A percentile compares a stretch with the other conserved stretches of the same genome.
Evolutionary conservation across 2,888 invertebrate species (phyloP).

Genomic region (Erebia palarica): DNA sequence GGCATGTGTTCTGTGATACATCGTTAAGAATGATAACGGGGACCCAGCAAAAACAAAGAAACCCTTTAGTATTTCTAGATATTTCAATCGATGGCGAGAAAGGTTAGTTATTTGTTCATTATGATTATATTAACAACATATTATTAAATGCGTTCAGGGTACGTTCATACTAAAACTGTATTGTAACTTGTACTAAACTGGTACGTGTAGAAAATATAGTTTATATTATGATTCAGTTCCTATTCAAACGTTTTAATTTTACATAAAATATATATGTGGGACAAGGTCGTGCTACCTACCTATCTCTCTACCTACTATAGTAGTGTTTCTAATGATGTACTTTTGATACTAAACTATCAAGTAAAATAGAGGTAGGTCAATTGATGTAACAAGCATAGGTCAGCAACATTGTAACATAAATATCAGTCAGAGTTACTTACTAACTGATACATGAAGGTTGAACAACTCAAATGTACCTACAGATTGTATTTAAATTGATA

Average conservation of each 20-base stretch:
- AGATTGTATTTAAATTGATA: constrained; percentile 9
- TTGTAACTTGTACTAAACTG: neutral
- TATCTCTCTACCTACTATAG: constrained; percentile 15
- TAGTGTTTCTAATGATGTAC: neutral
- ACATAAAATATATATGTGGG: constrained; percentile 40
- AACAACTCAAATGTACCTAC: constrained; percentile 5
- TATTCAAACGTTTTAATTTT: constrained; percentile 33
- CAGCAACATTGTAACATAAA: constrained; percentile 9
- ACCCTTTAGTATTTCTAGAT: constrained; percentile 88
- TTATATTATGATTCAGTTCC: constrained; percentile 44
- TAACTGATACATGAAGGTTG: constrained; percentile 16
- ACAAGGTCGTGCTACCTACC: constrained; percentile 46
- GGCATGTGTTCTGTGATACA: constrained; percentile 33
- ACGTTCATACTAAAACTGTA: neutral
- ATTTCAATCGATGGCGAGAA: constrained; percentile 85
- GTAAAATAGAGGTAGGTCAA: neutral
- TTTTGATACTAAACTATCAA: constrained; percentile 1
- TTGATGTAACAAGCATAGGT: neutral
- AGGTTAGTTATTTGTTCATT: constrained; percentile 73
- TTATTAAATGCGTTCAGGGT: neutral
- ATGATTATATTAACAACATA: neutral
- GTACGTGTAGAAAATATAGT: constrained; percentile 21
- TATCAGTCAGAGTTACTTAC: constrained; percentile 2
- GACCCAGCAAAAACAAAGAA: constrained; percentile 62
- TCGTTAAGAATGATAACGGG: constrained; percentile 45